Conservation (phyloP, 2,888 invertebrate genomes). For the Sclerodermus sp. region DNA sequence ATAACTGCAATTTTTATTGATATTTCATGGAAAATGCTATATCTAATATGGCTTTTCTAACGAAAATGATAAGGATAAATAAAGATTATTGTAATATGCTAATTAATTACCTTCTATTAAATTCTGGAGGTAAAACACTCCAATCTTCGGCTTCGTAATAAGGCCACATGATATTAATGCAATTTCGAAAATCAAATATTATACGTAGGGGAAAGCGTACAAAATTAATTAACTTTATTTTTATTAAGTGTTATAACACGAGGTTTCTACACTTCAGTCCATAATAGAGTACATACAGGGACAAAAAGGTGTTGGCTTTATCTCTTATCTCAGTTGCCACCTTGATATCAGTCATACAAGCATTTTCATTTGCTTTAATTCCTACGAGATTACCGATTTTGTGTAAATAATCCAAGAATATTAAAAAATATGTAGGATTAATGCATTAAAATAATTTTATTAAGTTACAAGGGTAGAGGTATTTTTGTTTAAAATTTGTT, state of each 20-base stretch:
- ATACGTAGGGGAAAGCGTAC: neutral
- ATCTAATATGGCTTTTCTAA: neutral
- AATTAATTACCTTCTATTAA: constrained; percentile 74
- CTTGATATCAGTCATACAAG: constrained; percentile 37
- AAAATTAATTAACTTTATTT: constrained; percentile 1
- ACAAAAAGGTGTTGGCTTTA: constrained; percentile 42
- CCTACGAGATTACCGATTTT: neutral
- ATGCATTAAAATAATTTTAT: too few relatives aligned
- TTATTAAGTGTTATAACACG: constrained; percentile 7
- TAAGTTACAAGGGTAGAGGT: too few relatives aligned
- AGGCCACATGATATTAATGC: constrained; percentile 59
- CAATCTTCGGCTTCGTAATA: constrained; percentile 76
- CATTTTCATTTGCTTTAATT: neutral
- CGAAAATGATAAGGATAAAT: neutral
- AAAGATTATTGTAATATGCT: neutral
- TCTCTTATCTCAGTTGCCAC: constrained; percentile 50
- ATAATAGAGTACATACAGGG: constrained; percentile 24
- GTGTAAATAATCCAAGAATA: too few relatives aligned
- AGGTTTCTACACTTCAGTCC: constrained; percentile 34
- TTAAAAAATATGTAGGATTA: too few relatives aligned
- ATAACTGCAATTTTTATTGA: too few relatives aligned
- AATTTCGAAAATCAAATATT: constrained; percentile 5
- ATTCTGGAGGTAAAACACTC: constrained; percentile 83
- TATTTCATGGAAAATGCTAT: too few relatives aligned
- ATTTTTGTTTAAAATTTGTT: too few relatives aligned